Evolutionary conservation across 1,140 invertebrate genomes (phyloP).

Genomic region (Acromyrmex echinatior): DNA sequence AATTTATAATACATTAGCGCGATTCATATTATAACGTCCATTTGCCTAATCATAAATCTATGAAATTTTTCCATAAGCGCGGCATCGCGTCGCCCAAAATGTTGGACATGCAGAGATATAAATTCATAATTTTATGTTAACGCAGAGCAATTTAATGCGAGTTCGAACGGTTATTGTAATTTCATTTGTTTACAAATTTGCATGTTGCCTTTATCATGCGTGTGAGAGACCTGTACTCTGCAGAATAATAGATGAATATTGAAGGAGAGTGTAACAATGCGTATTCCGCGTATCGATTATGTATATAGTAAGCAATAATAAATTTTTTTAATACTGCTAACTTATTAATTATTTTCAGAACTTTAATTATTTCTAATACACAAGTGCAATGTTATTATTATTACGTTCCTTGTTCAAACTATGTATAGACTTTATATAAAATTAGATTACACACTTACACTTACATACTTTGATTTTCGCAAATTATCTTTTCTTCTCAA

Average conservation of each 20-base stretch:
- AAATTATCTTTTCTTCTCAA: background rate
- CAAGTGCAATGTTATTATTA: background rate
- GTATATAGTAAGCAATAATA: slow-evolving; percentile 12
- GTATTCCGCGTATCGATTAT: background rate
- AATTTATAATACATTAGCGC: background rate
- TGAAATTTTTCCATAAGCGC: background rate
- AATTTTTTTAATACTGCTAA: background rate
- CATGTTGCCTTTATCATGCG: slow-evolving; percentile 20
- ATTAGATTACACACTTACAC: background rate
- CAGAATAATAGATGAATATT: slow-evolving; percentile 37
- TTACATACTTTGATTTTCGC: background rate
- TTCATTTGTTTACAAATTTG: slow-evolving; percentile 57
- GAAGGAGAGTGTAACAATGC: slow-evolving; percentile 26
- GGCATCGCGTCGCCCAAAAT: background rate
- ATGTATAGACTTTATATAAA: background rate
- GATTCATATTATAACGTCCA: background rate
- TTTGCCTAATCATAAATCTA: background rate
- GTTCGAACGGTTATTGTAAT: slow-evolving; percentile 36
- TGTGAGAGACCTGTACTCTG: background rate
- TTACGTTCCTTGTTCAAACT: background rate
- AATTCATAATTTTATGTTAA: slow-evolving; percentile 56
- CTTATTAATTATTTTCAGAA: slow-evolving; percentile 1
- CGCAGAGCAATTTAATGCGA: slow-evolving; percentile 28
- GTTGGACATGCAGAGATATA: background rate
- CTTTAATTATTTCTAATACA: background rate